These are phyloP conservation scores for Nemoura dubitans DNA, from an alignment of 2,888 invertebrate genomes.

Conservation along the genomic window DNA sequence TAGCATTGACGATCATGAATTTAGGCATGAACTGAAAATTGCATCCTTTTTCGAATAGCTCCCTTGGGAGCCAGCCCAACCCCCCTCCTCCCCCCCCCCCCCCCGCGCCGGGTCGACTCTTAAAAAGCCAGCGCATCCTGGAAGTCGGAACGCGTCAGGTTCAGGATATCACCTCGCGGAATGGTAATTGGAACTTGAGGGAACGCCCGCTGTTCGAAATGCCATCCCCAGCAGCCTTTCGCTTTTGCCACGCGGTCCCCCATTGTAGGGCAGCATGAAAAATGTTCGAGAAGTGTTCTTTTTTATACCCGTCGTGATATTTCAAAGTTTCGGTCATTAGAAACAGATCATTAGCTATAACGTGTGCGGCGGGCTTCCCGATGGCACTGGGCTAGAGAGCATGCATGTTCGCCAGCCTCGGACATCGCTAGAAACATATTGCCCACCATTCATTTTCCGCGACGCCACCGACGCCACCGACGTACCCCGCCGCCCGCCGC, in stretches of 20 bases:
- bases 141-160: neutral
- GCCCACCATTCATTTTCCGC: neutral
- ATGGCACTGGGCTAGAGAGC: neutral
- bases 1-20: neutral
- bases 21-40: neutral
- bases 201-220: neutral
- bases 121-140: neutral
- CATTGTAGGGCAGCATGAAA: neutral
- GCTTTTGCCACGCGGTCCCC: neutral
- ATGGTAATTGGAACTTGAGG: neutral
- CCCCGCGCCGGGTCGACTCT: neutral
- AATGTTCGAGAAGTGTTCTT: neutral
- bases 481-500: too few species aligned
- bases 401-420: neutral
- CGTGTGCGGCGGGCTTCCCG: neutral
- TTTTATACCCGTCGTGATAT: neutral
- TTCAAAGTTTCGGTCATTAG: constrained; percentile 12
- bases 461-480: neutral
- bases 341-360: neutral
- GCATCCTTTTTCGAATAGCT: neutral
- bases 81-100: too few species aligned
- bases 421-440: neutral
- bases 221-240: neutral
- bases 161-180: neutral
- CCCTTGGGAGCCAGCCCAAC: too few species aligned